Base-by-base conservation (phyloP, 2,797 vertebrate genomes). In the Darevskia nairensis region DNA sequence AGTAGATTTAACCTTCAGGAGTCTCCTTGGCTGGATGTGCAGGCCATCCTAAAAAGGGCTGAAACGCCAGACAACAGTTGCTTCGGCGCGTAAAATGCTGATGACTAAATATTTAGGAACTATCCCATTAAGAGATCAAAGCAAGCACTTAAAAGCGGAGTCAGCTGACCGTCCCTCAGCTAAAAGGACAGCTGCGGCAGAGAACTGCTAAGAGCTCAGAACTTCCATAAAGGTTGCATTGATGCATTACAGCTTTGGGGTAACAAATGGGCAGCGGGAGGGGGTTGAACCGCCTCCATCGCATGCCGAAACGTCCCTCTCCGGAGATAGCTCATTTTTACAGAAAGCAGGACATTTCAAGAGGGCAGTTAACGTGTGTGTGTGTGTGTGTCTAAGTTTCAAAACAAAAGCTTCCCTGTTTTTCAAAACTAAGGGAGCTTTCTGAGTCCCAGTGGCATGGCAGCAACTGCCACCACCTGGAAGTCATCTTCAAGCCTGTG, bases 21-120 rank as follows among this genome's bases (percentile, higher is more conserved):
- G 81, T 87, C 89, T 76, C 71, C 72, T 80, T 50, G 61, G 29
- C 55, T 69, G 80, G 68, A 89, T 91, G 71, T 19, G 88, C 75
- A 69, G 39, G 50, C 75, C 32, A 66, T 55, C 61, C 82, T 59
- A 80, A 89, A 74, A 86, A 89, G 83, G 68, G 44, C n/a, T 88
- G 86, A 88, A 85, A 76, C 32, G 29, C 11, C n/a, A 66, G 0
- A 27, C 64, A 46, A 85, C 86, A 81, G 39, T 82, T 27, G 66
- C 59, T 46, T 80, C 88, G 83, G 88, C 77, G 1, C 3, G 35
- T 61, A 23, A 64, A 78, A 88, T 29, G 83, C 59, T 87, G 91
- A 66, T 61, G 89, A 79, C n/a, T 46, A 84, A 88, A 41, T 32
- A 93, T 89, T 94, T 89, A 91, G 92, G 68, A 94, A 93, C 76